Conservation (phyloP, 2,888 invertebrate species). For the Labia minor region DNA sequence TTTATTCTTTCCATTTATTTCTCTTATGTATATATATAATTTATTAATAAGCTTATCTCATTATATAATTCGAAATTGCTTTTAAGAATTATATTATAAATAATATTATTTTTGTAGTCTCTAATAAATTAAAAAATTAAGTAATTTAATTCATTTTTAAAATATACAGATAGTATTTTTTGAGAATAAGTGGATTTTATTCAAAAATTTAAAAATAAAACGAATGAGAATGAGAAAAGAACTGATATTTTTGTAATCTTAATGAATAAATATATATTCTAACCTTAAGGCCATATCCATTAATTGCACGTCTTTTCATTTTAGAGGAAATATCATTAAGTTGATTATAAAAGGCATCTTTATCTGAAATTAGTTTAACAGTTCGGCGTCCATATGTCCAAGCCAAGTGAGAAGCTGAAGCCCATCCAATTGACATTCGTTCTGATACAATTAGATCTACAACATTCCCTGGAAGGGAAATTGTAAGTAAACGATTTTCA, state of each 20-base stretch:
- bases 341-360: constrained; percentile 41
- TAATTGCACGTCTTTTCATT: constrained; percentile 58
- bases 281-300: constrained; percentile 72
- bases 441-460: constrained; percentile 69
- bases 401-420: constrained; percentile 56
- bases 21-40: no score
- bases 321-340: constrained; percentile 59
- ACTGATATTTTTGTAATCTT: no score
- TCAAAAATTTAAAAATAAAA: no score
- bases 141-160: no score
- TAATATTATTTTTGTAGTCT: no score
- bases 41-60: no score
- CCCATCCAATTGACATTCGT: constrained; percentile 72
- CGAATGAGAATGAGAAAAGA: background rate
- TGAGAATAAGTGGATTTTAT: no score
- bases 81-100: no score
- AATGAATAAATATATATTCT: no score
- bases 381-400: constrained; percentile 65
- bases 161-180: no score
- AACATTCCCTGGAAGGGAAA: constrained; percentile 47
- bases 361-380: constrained; percentile 48
- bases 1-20: no score
- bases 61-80: background rate
- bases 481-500: constrained; percentile 63
- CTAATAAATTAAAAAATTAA: no score